phyloP scores from a whole-genome alignment of 1,140 invertebrate genomes.

The Pachyrhynchus sulphureomaculatus region DNA sequence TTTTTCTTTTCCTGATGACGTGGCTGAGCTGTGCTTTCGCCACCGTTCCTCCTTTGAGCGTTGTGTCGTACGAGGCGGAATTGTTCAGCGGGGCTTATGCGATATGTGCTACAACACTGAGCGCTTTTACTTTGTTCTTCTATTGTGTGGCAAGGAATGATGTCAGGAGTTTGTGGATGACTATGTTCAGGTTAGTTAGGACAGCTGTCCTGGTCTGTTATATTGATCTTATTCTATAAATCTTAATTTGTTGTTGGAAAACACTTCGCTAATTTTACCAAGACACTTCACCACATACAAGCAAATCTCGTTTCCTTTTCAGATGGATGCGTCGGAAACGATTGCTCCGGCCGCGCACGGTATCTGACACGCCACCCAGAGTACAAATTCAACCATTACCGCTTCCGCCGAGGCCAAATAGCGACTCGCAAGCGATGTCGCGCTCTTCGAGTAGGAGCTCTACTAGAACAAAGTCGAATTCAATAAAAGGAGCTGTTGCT shows the following conservation, averaged over 20 bases:
- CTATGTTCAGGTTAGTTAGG: conserved; percentile 58
- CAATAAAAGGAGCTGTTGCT: conserved; percentile 56
- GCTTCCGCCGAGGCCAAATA: conserved; percentile 36
- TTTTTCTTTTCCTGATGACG: conserved; percentile 73
- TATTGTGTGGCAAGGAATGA: conserved; percentile 83
- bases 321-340: conserved; percentile 62
- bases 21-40: conserved; percentile 74
- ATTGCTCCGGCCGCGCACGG: conserved; percentile 62
- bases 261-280: too few species aligned
- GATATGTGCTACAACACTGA: conserved; percentile 68
- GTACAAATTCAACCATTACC: conserved; percentile 51
- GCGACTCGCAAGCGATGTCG: conserved; percentile 51
- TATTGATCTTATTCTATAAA: background rate
- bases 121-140: conserved; percentile 82
- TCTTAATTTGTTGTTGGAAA: background rate
- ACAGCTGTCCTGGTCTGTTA: background rate
- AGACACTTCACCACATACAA: too few species aligned
- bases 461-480: conserved; percentile 58
- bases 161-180: conserved; percentile 72
- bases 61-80: conserved; percentile 69
- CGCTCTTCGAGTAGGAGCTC: conserved; percentile 64
- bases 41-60: conserved; percentile 64
- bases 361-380: conserved; percentile 63
- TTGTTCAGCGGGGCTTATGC: conserved; percentile 79
- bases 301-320: too few species aligned